phyloP scores from a whole-genome alignment of 2,113 vertebrate genomes.

The Ceyx margarethae region DNA sequence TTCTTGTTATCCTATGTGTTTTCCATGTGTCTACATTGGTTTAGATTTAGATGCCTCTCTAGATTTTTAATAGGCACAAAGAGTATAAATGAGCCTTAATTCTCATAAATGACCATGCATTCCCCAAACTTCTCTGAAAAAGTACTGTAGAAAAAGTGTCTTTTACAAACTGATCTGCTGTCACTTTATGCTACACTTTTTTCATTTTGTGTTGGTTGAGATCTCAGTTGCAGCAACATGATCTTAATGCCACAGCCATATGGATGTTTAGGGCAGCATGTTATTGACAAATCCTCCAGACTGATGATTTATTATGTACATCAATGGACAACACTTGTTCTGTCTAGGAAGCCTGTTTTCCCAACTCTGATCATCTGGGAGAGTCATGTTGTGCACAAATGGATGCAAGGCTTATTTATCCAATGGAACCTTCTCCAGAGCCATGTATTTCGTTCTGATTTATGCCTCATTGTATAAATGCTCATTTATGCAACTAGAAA shows the following conservation, averaged over 20 bases:
- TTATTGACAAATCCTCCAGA: conserved; percentile 74
- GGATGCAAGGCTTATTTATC: conserved; percentile 6
- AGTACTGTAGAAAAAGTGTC: conserved; percentile 1
- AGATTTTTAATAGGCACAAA: background rate
- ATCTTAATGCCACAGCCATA: conserved; percentile 43
- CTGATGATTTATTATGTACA: conserved; percentile 74
- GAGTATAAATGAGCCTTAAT: background rate
- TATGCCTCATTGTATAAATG: background rate
- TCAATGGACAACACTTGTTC: conserved; percentile 67
- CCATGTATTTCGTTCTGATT: background rate
- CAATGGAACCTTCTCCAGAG: background rate
- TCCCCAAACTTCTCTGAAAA: conserved; percentile 31
- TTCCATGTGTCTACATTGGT: background rate
- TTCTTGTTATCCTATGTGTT: background rate
- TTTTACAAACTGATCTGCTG: conserved; percentile 46
- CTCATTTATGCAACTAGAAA: background rate
- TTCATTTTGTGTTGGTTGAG: conserved; percentile 28
- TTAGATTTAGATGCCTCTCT: background rate
- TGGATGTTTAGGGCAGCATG: conserved; percentile 61
- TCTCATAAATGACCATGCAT: conserved; percentile 30
- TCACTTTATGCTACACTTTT: conserved; percentile 41
- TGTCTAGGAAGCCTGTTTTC: conserved; percentile 65
- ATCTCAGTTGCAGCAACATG: conserved; percentile 63
- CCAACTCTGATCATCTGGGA: conserved; percentile 64
- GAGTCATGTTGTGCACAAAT: conserved; percentile 51